These are phyloP conservation scores for Brachypteracias leptosomus DNA, from an alignment of 2,113 vertebrate genomes.

Conservation along the genomic window DNA sequence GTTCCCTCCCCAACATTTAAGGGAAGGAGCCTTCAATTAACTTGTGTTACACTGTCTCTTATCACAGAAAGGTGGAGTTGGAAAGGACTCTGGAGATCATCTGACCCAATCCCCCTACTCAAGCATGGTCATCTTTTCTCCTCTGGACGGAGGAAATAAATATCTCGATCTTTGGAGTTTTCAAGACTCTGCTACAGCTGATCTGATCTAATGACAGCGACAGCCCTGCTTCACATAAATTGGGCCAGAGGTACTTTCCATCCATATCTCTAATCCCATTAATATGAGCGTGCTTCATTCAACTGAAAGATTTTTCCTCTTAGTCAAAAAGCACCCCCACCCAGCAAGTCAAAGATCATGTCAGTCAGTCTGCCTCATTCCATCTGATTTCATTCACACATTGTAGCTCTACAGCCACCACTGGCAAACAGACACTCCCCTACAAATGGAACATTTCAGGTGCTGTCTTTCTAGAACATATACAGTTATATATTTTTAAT, in stretches of 20 bases:
- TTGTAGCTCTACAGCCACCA: background rate
- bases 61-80: background rate
- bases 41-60: too few relatives aligned
- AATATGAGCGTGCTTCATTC: background rate
- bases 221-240: background rate
- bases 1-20: background rate
- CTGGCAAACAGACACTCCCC: background rate
- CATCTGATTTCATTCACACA: background rate
- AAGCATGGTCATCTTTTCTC: background rate
- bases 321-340: background rate
- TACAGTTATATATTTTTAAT: background rate
- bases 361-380: background rate
- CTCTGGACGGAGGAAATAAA: background rate
- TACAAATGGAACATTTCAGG: fast-evolving
- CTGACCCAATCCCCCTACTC: background rate
- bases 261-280: background rate
- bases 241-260: background rate
- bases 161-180: background rate
- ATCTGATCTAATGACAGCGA: background rate
- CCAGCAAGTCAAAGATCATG: background rate
- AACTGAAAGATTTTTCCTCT: background rate
- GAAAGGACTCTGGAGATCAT: background rate
- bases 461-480: background rate
- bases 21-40: background rate
- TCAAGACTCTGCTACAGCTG: background rate